These are phyloP conservation scores for Leucoma salicis DNA, from an alignment of 2,888 invertebrate species.

Conservation along the genomic window DNA sequence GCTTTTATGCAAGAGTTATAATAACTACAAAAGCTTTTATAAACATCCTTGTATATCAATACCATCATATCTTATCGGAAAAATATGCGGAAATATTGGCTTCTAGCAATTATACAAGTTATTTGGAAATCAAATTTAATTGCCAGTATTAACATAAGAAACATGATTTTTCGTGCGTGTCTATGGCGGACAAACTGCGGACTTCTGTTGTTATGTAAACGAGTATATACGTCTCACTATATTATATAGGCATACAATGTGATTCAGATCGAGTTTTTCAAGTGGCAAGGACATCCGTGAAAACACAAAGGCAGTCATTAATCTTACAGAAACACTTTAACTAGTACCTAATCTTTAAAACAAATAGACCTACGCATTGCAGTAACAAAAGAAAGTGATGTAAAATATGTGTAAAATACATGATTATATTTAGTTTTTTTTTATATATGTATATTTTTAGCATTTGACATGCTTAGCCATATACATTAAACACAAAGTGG, in stretches of 20 bases:
- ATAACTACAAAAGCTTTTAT: no score
- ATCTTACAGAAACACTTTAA: not conserved
- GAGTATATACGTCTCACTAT: slow-evolving; percentile 55
- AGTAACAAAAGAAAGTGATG: no score
- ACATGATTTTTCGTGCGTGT: slow-evolving; percentile 44
- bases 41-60: no score
- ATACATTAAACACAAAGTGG: no score
- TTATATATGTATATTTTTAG: no score
- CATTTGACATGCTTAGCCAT: no score
- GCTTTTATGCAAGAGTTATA: no score
- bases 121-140: slow-evolving; percentile 40
- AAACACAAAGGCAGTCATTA: slow-evolving; percentile 6
- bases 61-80: not conserved
- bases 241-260: slow-evolving; percentile 40
- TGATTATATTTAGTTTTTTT: no score
- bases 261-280: slow-evolving; percentile 31
- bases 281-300: slow-evolving; percentile 31
- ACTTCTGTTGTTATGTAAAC: slow-evolving; percentile 63
- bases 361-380: no score
- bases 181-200: slow-evolving; percentile 51
- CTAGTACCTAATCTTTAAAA: no score
- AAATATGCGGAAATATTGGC: slow-evolving; percentile 36
- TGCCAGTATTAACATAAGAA: slow-evolving; percentile 59
- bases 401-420: no score
- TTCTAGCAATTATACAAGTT: slow-evolving; percentile 36